phyloP scores from a whole-genome alignment of 2,113 vertebrate genomes.

The Pteronura brasiliensis region DNA sequence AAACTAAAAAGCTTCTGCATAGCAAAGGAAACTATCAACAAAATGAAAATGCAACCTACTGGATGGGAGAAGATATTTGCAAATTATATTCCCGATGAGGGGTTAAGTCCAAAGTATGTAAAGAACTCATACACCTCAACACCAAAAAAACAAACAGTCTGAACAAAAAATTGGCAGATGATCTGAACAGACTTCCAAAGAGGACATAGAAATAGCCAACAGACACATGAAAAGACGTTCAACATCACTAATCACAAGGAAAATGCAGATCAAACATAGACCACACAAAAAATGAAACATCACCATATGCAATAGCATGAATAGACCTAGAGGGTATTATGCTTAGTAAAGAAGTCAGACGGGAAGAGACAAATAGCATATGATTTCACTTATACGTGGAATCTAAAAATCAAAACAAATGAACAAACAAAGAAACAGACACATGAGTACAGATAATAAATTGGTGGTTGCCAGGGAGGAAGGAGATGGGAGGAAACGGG shows the following conservation, averaged over 20 bases:
- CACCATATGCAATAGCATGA: neutral
- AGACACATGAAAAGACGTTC: neutral
- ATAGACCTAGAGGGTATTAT: neutral
- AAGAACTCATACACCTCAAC: neutral
- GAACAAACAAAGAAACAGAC: neutral
- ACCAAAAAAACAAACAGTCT: neutral
- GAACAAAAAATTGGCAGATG: neutral
- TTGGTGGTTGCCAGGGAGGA: neutral
- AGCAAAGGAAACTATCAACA: neutral
- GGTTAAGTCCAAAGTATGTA: neutral
- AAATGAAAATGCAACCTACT: neutral
- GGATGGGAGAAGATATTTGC: neutral
- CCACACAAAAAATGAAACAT: neutral
- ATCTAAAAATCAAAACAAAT: neutral
- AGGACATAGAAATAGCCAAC: neutral
- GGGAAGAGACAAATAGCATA: neutral
- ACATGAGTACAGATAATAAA: neutral
- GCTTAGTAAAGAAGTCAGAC: neutral
- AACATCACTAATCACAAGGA: neutral
- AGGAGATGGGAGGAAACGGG: neutral
- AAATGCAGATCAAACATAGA: neutral
- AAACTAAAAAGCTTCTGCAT: neutral
- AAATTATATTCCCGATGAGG: neutral
- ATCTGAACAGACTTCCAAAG: neutral
- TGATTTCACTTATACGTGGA: neutral